A percentile compares a stretch with the other conserved stretches of the same genome.
These are phyloP conservation scores for Prosopocoilus inquinatus DNA, from an alignment of 2,888 invertebrate species.

Conservation along the genomic window DNA sequence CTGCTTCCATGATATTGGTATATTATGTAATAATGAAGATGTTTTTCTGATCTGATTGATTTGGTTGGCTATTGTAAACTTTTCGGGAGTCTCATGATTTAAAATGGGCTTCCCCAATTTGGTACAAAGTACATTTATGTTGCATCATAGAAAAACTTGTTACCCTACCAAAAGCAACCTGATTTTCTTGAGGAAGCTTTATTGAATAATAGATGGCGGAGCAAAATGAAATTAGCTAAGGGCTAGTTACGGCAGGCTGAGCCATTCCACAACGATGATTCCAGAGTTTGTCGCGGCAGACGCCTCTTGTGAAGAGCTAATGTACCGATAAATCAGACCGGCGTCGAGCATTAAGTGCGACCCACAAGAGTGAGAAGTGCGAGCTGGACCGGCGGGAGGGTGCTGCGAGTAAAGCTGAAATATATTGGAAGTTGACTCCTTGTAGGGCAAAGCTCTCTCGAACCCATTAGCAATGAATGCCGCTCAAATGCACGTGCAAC, in stretches of 20 bases:
- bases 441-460: conserved; percentile 15
- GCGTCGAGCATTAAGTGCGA: conserved; percentile 32
- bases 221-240: conserved; percentile 21
- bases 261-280: not conserved
- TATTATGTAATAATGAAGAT: no score
- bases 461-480: conserved; percentile 16
- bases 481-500: conserved; percentile 12
- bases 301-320: conserved; percentile 28
- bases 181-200: no score
- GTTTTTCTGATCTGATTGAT: no score
- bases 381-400: not conserved
- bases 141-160: no score
- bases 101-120: no score
- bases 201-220: conserved; percentile 22
- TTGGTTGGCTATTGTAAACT: no score
- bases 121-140: no score
- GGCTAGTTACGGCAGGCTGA: conserved; percentile 6
- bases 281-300: conserved; percentile 4
- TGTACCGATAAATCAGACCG: conserved; percentile 39
- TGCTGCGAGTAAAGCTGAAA: not conserved
- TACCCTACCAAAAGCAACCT: no score
- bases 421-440: conserved; percentile 8
- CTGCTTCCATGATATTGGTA: no score
- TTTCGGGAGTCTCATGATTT: no score
- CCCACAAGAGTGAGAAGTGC: conserved; percentile 11